Evolutionary conservation across 2,888 invertebrate species (phyloP), one percentile per base, ranked within the genome.

Genomic region (Idaea aversata): DNA sequence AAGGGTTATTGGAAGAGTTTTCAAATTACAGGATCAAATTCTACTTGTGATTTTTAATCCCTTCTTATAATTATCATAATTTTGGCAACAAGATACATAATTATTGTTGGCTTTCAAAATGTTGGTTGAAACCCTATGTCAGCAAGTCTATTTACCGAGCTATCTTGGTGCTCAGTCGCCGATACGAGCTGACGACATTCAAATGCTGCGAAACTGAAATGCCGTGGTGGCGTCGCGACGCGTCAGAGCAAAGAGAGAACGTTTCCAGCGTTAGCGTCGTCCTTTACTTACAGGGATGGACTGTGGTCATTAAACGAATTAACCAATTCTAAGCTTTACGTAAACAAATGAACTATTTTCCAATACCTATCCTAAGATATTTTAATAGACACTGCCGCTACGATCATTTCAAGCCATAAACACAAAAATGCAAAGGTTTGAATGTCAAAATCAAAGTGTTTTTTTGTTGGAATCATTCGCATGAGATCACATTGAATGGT

Each of bases 171-270:
- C 47, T 47, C 4, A 47, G 58, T 58, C 16, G 15, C 16, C 25
- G 5, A 58, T 59, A 57, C 61, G 62, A 63, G 63, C 57, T 57
- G 70, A 67, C 65, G 67, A 73, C 70, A 66, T 67, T 63, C 67
- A 72, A 77, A 72, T 71, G 72, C 71, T 64, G 63, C 65, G 65
- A 66, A 75, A 71, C 73, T 74, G 67, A 67, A 73, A 69, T 60
- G 66, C 58, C 60, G 61, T 62, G 57, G 66, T 67, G 70, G 70
- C 67, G 69, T 70, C 77, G 77, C 76, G 77, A 77, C 82, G 77
- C 71, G 74, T 72, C 75, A 75, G 60, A 69, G 76, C 81, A 84
- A 83, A 84, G 80, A 82, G 78, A 85, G 69, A 71, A 82, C 66
- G 61, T 65, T 66, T 65, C 6, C 5, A 16, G 3, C 59, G 59